Conservation (phyloP, 2,113 vertebrate genomes). For the Percina caprodes region DNA sequence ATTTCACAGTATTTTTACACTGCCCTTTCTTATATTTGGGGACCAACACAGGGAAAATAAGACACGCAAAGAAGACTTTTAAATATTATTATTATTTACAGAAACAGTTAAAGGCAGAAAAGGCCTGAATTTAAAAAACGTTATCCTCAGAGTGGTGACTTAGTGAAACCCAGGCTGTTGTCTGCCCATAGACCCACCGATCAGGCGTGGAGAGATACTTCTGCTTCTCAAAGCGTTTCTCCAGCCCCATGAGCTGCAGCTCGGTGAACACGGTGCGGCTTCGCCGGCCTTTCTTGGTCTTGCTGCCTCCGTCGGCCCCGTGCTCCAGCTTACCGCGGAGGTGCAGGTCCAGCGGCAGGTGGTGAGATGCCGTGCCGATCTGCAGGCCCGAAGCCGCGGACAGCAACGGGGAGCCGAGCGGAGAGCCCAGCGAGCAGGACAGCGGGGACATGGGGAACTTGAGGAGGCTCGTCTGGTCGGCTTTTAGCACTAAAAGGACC, state of each 20-base stretch:
- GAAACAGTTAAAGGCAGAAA: background rate
- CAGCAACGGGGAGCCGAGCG: conserved; percentile 88
- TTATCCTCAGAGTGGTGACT: no score
- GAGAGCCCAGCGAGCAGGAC: conserved; percentile 89
- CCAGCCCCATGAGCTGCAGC: conserved; percentile 97
- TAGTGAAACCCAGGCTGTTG: background rate
- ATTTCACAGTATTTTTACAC: background rate
- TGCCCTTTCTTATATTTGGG: background rate
- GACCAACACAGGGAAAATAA: background rate
- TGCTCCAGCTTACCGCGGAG: conserved; percentile 95
- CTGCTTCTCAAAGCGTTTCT: conserved; percentile 99
- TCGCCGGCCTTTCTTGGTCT: conserved; percentile 95
- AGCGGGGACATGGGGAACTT: conserved; percentile 95
- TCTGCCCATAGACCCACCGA: conserved; percentile 82
- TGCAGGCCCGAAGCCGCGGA: conserved; percentile 89
- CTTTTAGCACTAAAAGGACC: conserved; percentile 86
- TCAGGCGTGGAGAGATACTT: conserved; percentile 99
- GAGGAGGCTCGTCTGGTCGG: conserved; percentile 92
- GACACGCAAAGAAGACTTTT: background rate
- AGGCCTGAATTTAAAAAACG: no score
- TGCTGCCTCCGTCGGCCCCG: conserved; percentile 84
- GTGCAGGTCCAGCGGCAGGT: conserved; percentile 95
- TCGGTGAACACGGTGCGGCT: conserved; percentile 99
- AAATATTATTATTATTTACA: background rate
- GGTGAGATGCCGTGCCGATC: conserved; percentile 84